Percentiles rank a stretch among this genome's conserved stretches.
Evolutionary conservation across 2,113 vertebrate genomes (phyloP).

Genomic region (Zosterops borbonicus): DNA sequence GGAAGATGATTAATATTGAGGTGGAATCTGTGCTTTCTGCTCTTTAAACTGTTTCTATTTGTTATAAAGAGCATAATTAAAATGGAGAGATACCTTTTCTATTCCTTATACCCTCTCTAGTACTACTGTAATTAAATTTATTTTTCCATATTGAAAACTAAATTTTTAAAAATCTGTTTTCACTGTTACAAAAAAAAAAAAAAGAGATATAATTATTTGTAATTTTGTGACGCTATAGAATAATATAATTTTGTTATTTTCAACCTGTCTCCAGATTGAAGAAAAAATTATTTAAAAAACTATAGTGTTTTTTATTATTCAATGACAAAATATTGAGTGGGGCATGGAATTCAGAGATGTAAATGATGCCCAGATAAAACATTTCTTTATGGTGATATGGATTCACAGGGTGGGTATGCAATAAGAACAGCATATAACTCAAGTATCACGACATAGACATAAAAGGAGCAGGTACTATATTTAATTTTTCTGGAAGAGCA

Average conservation of each 20-base stretch:
- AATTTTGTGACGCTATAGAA: not conserved
- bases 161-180: not conserved
- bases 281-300: not conserved
- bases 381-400: not conserved
- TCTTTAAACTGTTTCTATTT: not conserved
- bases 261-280: not conserved
- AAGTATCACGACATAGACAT: not conserved
- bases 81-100: not conserved
- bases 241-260: not conserved
- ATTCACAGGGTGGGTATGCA: not conserved
- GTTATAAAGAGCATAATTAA: not conserved
- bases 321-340: not conserved
- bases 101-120: not conserved
- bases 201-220: not conserved
- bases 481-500: not conserved
- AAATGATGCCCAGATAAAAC: not conserved
- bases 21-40: rapidly evolving
- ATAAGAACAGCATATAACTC: not conserved
- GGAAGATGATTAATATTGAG: not conserved
- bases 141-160: not conserved
- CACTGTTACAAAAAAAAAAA: not conserved
- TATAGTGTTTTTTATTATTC: not conserved
- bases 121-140: not conserved
- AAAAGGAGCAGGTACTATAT: not conserved
- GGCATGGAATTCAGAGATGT: not conserved